Evolutionary conservation across 2,797 vertebrate genomes (phyloP).

Genomic region (Podarcis siculus): DNA sequence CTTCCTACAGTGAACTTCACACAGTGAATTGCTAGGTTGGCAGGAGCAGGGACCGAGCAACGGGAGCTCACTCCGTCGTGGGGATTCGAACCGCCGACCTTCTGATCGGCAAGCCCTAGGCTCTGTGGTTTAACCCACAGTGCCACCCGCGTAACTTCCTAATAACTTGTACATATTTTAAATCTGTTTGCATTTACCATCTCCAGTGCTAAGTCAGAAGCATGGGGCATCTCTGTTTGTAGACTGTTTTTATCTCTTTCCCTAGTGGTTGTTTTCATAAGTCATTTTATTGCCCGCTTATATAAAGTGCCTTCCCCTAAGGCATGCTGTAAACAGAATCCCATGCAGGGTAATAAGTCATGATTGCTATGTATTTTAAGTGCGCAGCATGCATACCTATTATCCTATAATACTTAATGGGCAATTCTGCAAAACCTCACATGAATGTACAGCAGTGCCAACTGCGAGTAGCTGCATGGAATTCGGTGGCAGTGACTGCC

Average conservation of each 20-base stretch:
- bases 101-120: too few species aligned
- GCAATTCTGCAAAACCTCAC: background rate
- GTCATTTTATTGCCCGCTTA: background rate
- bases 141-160: too few species aligned
- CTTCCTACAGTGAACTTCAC: too few species aligned
- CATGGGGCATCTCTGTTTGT: background rate
- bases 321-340: background rate
- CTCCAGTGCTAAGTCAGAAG: background rate
- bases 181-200: background rate
- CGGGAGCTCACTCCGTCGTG: too few species aligned
- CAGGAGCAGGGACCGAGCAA: too few species aligned
- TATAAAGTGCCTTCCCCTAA: background rate
- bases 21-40: too few species aligned
- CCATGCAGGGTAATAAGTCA: background rate
- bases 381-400: background rate
- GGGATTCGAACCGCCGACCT: too few species aligned
- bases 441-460: background rate
- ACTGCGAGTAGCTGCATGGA: background rate
- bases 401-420: background rate
- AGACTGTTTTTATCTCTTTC: background rate
- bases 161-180: too few species aligned
- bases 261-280: background rate
- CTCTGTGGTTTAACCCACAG: too few species aligned
- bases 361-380: slow-evolving; percentile 15
- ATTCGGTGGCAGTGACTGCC: background rate